These are phyloP conservation scores for Dynastes grantii DNA, from an alignment of 2,888 invertebrate species.

Conservation along the genomic window DNA sequence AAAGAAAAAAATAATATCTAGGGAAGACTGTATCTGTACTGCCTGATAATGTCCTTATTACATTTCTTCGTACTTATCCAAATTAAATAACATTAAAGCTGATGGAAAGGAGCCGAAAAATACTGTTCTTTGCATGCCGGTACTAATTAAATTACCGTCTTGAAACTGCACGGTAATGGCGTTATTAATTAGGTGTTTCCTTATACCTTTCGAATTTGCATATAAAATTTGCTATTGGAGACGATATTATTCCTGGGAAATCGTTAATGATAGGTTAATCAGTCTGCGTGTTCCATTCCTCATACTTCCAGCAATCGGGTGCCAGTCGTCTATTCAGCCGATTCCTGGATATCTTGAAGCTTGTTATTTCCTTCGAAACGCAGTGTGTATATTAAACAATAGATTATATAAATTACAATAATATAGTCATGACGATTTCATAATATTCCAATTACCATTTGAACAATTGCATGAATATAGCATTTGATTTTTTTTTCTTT, in stretches of 20 bases:
- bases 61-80: neutral
- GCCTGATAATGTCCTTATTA: neutral
- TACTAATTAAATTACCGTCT: neutral
- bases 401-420: conserved; percentile 10
- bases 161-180: neutral
- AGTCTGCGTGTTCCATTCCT: neutral
- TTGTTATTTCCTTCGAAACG: neutral
- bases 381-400: neutral
- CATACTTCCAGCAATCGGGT: neutral
- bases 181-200: conserved; percentile 14
- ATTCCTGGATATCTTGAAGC: neutral
- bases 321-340: conserved; percentile 7
- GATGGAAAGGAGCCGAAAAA: neutral
- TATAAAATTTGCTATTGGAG: neutral
- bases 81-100: neutral
- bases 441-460: neutral
- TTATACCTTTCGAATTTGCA: conserved; percentile 2
- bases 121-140: neutral
- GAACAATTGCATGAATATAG: neutral
- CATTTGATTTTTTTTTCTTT: neutral
- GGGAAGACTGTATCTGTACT: too few relatives aligned
- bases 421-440: neutral
- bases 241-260: conserved; percentile 13
- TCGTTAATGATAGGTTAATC: neutral
- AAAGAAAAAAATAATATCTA: too few relatives aligned